Evolutionary conservation across 2,113 vertebrate species (phyloP).

Genomic region (Cebus imitator): DNA sequence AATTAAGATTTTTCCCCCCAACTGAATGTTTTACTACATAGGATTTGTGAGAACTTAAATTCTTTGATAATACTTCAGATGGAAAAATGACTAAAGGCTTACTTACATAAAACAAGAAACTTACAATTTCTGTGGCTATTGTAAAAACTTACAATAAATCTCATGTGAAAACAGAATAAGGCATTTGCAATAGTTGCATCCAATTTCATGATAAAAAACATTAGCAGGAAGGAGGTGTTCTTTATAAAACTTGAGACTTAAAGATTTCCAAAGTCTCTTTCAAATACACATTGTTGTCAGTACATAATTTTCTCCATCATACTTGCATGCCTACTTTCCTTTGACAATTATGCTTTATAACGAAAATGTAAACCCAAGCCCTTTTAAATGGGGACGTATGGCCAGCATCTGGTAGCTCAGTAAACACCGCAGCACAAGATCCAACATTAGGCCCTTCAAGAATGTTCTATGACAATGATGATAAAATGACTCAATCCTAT

Average conservation of each 20-base stretch:
- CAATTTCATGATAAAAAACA: background rate
- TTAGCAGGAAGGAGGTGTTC: background rate
- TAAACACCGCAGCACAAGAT: background rate
- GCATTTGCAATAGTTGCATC: background rate
- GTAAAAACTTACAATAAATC: background rate
- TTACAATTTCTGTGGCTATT: background rate
- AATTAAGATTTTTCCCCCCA: background rate
- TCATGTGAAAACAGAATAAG: background rate
- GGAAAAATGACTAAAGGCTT: background rate
- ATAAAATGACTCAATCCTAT: background rate
- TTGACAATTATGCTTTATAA: background rate
- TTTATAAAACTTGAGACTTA: conserved; percentile 24
- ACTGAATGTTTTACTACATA: background rate
- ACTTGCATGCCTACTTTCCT: background rate
- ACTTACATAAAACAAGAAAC: background rate
- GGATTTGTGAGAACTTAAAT: background rate
- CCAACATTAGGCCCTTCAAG: background rate
- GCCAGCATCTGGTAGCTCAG: background rate
- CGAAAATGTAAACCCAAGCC: background rate
- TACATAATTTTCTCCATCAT: background rate
- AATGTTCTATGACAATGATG: background rate
- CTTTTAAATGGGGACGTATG: background rate
- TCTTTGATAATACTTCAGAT: background rate
- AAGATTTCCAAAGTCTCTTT: background rate
- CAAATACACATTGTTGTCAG: background rate